Conservation (phyloP, 2,113 vertebrate species). For the Antechinus flavipes region DNA sequence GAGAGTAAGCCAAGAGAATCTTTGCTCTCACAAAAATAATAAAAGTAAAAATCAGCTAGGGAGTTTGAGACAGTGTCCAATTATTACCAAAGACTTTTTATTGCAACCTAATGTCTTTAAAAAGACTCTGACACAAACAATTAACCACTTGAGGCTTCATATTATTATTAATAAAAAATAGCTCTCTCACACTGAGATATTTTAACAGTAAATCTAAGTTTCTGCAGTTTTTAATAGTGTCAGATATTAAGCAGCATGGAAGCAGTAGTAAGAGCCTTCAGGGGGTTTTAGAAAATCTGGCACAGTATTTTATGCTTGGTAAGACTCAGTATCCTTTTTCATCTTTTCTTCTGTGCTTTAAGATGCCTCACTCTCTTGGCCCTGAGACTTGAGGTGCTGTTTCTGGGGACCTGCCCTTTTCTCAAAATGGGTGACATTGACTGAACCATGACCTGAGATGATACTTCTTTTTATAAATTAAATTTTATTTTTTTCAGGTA, state of each 20-base stretch:
- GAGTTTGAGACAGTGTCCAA: background rate
- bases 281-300: background rate
- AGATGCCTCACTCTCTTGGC: background rate
- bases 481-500: background rate
- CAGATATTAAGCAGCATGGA: background rate
- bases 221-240: background rate
- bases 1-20: background rate
- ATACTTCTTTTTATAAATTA: background rate
- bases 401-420: background rate
- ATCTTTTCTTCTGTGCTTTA: background rate
- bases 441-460: background rate
- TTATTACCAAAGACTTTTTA: background rate
- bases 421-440: background rate
- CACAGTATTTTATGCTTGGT: background rate
- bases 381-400: background rate
- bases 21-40: background rate
- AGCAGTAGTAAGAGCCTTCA: background rate
- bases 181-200: background rate
- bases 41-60: background rate
- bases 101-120: background rate
- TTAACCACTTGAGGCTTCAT: background rate
- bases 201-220: background rate
- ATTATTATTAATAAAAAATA: background rate
- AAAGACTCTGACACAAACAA: background rate
- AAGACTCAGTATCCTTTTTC: background rate